A percentile compares a stretch with the other conserved stretches of the same genome.
phyloP scores from a whole-genome alignment of 30 jellyfish, hydroid and myxozoan species.

The Chironex yamaguchii region DNA sequence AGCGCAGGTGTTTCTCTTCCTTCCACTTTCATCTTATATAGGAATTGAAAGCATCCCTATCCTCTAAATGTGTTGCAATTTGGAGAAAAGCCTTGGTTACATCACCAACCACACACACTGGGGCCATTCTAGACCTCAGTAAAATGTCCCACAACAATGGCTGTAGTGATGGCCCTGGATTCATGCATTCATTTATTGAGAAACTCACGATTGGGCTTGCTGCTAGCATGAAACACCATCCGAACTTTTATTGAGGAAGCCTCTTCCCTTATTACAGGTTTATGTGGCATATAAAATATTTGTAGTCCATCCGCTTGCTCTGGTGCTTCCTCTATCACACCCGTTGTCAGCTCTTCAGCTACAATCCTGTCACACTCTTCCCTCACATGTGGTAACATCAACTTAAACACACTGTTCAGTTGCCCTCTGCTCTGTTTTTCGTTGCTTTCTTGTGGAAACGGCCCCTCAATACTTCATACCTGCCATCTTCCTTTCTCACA shows the following conservation, averaged over 20 bases:
- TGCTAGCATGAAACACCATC: slow-evolving; percentile 75
- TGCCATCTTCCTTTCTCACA: slow-evolving; percentile 26
- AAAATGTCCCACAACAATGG: too few relatives aligned
- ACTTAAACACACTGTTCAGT: slow-evolving; percentile 13
- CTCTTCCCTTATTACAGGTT: slow-evolving; percentile 60
- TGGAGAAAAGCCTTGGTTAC: too few relatives aligned
- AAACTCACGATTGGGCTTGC: slow-evolving; percentile 49
- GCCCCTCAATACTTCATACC: slow-evolving; percentile 37
- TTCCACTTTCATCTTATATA: too few relatives aligned
- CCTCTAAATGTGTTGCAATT: too few relatives aligned
- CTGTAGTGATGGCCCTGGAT: too few relatives aligned
- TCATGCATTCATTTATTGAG: slow-evolving; percentile 65
- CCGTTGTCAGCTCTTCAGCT: slow-evolving; percentile 28
- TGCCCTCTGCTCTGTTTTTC: slow-evolving; percentile 60
- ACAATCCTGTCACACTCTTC: slow-evolving; percentile 42
- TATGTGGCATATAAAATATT: slow-evolving; percentile 58
- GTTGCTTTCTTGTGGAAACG: slow-evolving; percentile 56
- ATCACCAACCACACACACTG: too few relatives aligned
- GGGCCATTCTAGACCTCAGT: too few relatives aligned
- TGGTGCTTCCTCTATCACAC: slow-evolving; percentile 64
- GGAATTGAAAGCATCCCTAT: too few relatives aligned
- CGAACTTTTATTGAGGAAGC: slow-evolving; percentile 49
- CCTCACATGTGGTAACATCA: slow-evolving; percentile 47
- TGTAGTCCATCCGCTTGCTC: slow-evolving; percentile 26
- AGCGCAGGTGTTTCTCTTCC: neutral